phyloP scores from a whole-genome alignment of 1,140 invertebrate genomes.

The Dendrolimus kikuchii region DNA sequence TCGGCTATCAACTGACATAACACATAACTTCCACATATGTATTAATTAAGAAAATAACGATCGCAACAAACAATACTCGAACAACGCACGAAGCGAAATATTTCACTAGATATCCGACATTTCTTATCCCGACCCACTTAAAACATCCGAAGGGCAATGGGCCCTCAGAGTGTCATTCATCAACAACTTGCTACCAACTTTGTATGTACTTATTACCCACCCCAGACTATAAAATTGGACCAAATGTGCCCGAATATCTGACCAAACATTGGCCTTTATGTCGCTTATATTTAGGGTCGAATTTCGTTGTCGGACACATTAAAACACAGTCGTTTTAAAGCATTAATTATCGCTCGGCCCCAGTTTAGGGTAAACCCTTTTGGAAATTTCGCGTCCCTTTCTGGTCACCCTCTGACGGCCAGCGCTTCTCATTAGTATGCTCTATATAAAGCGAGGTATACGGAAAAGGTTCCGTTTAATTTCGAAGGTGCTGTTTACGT shows the following conservation, averaged over 20 bases:
- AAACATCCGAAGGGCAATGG: conserved; percentile 71
- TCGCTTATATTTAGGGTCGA: conserved; percentile 12
- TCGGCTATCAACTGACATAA: conserved; percentile 26
- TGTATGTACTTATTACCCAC: conserved; percentile 48
- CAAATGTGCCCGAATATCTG: conserved; percentile 32
- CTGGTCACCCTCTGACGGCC: conserved; percentile 62
- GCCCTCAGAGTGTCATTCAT: conserved; percentile 69
- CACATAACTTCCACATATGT: conserved; percentile 38
- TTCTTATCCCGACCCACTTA: conserved; percentile 69
- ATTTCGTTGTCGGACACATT: conserved; percentile 17
- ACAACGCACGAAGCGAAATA: conserved; percentile 50
- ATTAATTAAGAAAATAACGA: conserved; percentile 50
- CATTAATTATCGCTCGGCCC: conserved; percentile 64
- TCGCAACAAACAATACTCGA: conserved; percentile 27
- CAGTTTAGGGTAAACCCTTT: conserved; percentile 65
- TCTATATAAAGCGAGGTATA: conserved; percentile 51
- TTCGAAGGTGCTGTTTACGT: conserved; percentile 22
- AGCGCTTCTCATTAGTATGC: conserved; percentile 61
- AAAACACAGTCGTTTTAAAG: conserved; percentile 53
- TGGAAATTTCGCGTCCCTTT: conserved; percentile 61
- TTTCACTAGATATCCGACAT: conserved; percentile 66
- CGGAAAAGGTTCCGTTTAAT: conserved; percentile 42
- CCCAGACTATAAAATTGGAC: conserved; percentile 67
- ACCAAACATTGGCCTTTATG: conserved; percentile 28
- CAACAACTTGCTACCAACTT: conserved; percentile 64